A percentile compares a stretch with the other conserved stretches of the same genome.
Conservation (phyloP, 2,888 invertebrate genomes). For the Drosophila anomalata region DNA sequence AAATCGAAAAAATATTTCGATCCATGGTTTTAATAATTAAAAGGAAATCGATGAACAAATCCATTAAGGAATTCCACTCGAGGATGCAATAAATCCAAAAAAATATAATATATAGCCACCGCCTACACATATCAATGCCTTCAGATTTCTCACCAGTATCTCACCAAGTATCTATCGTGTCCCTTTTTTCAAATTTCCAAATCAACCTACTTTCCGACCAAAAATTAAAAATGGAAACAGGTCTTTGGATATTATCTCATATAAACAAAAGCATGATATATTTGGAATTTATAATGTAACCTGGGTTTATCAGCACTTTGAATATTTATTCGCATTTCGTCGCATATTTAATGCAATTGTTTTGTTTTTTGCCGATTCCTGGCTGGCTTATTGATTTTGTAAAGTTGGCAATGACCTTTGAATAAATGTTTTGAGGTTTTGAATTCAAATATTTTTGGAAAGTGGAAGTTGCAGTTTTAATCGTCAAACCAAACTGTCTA, state of each 20-base stretch:
- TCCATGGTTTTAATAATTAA: too few relatives aligned
- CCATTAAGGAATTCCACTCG: too few relatives aligned
- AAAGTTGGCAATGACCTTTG: slow-evolving; percentile 2
- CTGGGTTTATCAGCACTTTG: neutral
- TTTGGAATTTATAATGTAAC: slow-evolving; percentile 12
- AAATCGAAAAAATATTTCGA: too few relatives aligned
- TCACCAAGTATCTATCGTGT: neutral
- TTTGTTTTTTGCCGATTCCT: neutral
- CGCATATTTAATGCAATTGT: neutral
- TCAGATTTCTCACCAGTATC: neutral
- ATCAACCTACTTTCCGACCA: neutral
- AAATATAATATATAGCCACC: too few relatives aligned
- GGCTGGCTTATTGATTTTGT: slow-evolving; percentile 11
- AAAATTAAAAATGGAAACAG: slow-evolving; percentile 16
- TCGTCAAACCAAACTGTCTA: too few relatives aligned
- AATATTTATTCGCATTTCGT: slow-evolving; percentile 20
- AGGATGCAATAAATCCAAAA: too few relatives aligned
- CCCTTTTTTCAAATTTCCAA: neutral
- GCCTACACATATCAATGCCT: neutral
- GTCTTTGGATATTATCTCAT: slow-evolving; percentile 21
- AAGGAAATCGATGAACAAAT: too few relatives aligned
- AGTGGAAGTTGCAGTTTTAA: neutral
- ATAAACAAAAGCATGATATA: neutral
- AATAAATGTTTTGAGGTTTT: neutral
- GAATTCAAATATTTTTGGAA: neutral